A percentile compares a stretch with the other conserved stretches of the same genome.
These are phyloP conservation scores for Troides helena DNA, from an alignment of 2,888 invertebrate species.

Conservation along the genomic window DNA sequence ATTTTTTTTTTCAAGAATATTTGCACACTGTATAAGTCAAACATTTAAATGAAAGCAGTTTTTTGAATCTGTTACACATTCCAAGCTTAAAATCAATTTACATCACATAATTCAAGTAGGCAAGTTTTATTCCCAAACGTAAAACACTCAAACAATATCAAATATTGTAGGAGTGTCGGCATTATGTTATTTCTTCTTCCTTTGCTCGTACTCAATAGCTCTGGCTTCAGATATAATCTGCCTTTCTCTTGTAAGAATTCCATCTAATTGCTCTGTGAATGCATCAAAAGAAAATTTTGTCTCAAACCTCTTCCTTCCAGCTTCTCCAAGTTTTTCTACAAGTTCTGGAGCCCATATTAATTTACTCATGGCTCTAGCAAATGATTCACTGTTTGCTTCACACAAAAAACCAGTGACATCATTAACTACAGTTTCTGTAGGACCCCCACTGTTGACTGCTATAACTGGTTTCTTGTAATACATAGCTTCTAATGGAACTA, in stretches of 20 bases:
- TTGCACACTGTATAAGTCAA: too few relatives aligned
- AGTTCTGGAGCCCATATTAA: constrained; percentile 83
- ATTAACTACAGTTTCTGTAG: constrained; percentile 93
- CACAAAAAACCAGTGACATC: constrained; percentile 90
- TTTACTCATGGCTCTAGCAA: constrained; percentile 88
- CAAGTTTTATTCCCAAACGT: not conserved
- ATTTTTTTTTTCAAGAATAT: not conserved
- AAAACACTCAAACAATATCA: constrained; percentile 74
- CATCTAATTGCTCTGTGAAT: constrained; percentile 85
- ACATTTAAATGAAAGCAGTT: not conserved
- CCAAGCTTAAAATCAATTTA: not conserved
- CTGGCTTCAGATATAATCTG: constrained; percentile 68
- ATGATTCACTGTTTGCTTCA: constrained; percentile 83
- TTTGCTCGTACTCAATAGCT: constrained; percentile 64
- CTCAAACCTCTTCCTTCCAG: constrained; percentile 87
- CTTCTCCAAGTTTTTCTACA: constrained; percentile 85
- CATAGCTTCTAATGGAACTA: constrained; percentile 99
- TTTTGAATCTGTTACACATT: not conserved
- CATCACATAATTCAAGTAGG: not conserved
- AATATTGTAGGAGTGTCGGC: constrained; percentile 67
- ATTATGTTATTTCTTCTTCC: constrained; percentile 68
- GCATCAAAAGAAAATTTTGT: constrained; percentile 91
- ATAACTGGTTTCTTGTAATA: constrained; percentile 95
- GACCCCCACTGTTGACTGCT: constrained; percentile 97
- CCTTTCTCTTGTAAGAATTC: constrained; percentile 69